Evolutionary conservation across 1,140 invertebrate species (phyloP).

Genomic region (Cydia strobilella): DNA sequence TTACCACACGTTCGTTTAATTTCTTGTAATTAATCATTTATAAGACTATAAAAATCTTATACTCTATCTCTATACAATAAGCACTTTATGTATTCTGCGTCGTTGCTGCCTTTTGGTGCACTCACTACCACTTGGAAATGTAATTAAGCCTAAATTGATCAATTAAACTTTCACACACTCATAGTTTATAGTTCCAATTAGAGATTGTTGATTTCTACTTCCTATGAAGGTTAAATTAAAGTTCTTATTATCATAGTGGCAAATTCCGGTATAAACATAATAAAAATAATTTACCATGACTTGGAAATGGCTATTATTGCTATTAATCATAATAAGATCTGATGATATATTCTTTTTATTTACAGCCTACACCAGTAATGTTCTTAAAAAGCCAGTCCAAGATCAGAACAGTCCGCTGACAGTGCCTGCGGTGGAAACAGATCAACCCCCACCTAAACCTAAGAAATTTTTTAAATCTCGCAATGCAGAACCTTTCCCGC

Average conservation of each 20-base stretch:
- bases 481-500: slow-evolving; percentile 83
- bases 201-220: not conserved
- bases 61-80: not conserved
- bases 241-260: not conserved
- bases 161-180: not conserved
- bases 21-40: not conserved
- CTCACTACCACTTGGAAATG: not conserved
- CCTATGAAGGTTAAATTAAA: not conserved
- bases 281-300: not conserved
- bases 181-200: not conserved
- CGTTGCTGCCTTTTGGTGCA: not conserved
- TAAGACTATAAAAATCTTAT: not conserved
- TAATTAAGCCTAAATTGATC: slow-evolving; percentile 8
- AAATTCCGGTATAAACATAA: not conserved
- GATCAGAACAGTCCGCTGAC: slow-evolving; percentile 81
- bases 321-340: not conserved
- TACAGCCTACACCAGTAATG: slow-evolving; percentile 74
- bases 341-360: slow-evolving; percentile 39
- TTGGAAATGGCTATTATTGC: not conserved
- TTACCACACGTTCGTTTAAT: not conserved
- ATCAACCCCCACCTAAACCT: slow-evolving; percentile 84
- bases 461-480: slow-evolving; percentile 96
- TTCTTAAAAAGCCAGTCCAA: slow-evolving; percentile 79
- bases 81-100: not conserved
- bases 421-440: slow-evolving; percentile 79